Evolutionary conservation across 2,113 vertebrate genomes (phyloP), one percentile per base, ranked within the genome.

Genomic region (Hydrolagus affinis): DNA sequence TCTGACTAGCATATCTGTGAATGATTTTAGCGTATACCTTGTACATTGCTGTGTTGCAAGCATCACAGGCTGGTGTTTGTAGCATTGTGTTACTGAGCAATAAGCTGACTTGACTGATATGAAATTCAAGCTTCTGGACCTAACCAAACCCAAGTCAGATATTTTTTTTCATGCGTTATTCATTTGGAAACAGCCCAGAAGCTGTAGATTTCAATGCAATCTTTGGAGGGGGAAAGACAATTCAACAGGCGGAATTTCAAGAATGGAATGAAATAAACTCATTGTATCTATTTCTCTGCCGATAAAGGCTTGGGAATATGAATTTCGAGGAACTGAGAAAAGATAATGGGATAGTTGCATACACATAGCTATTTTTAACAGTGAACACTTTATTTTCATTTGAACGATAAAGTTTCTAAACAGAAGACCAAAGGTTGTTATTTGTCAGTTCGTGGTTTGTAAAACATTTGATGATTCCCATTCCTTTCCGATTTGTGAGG

Each of bases 131-230:
- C 44, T 44, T 44, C 44, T 3, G 44, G 75, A 78, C 25, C 56
- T 64, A 80, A 28, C 14, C 60, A 80, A 80, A 64, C 23, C 30
- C 21, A 56, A 56, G 77, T 64, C 14, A 62, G 64, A 21, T 28
- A n/a, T n/a, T n/a, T n/a, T n/a, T 17, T 66, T 83, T 83, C 66
- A 83, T 66, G 78, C 78, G 21, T 4, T 66, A 66, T 83, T 64
- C 66, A 66, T 66, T 66, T 66, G 78, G 21, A 32, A 83, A 66
- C n/a, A 83, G 4, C 78, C 66, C 59, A 83, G 78, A 28, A 66
- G 60, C n/a, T 83, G 60, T 30, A 66, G 23, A 83, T 83, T 28
- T 83, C 17, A 25, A 6, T 3, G 14, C 23, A 83, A 66, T 66
- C 62, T 32, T 12, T 80, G 28, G 57, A 60, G 62, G 62, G 15